Evolutionary conservation across 1,140 invertebrate genomes (phyloP), one percentile per base, ranked within the genome.

Genomic region (Dreissena rostriformis): DNA sequence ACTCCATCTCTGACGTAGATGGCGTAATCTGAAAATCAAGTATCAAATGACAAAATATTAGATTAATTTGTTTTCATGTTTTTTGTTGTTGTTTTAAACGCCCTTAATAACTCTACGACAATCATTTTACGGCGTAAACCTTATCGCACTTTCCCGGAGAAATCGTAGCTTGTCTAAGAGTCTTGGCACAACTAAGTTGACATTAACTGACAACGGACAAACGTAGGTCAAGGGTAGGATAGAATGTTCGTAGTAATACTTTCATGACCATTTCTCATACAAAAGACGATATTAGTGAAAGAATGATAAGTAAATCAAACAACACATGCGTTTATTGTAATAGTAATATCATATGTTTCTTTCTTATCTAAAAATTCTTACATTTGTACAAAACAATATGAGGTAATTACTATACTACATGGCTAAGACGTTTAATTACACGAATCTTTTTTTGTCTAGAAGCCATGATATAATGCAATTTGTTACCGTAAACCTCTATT

Each of bases 1-100:
- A 66, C 68, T 4, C 75, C 75, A 55, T 78, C 39, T 22, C 24
- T 19, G 0, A 78, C 28, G 22, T 66, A 52, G 7, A 78, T 55
- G 39, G 63, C 68, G 57, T 67, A 78, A 53, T 78, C 75, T 78
- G 65, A 24, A 78, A 61, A 15, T 22, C n/a, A 55, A 63, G 57
- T 63, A 24, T 22, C 29, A 10, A 39, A 26, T 5, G 29, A 22
- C 24, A 68, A 22, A 6, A 68, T 26, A 8, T 26, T 26, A 10
- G 22, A 14, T 28, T 26, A 17, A 10, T 68, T 63, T 6, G 24
- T 24, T 39, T 39, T 2, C 39, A 39, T 5, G 7, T 63, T 2
- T 63, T 24, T 63, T 24, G 24, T 19, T 24, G 19, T 19, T 11
- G 61, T 24, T 63, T n/a, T 63, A 2, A 4, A 19, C 61, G 19